A percentile compares a stretch with the other conserved stretches of the same genome.
phyloP scores from a whole-genome alignment of 2,113 vertebrate species.

The Ancistrus triradiatus region DNA sequence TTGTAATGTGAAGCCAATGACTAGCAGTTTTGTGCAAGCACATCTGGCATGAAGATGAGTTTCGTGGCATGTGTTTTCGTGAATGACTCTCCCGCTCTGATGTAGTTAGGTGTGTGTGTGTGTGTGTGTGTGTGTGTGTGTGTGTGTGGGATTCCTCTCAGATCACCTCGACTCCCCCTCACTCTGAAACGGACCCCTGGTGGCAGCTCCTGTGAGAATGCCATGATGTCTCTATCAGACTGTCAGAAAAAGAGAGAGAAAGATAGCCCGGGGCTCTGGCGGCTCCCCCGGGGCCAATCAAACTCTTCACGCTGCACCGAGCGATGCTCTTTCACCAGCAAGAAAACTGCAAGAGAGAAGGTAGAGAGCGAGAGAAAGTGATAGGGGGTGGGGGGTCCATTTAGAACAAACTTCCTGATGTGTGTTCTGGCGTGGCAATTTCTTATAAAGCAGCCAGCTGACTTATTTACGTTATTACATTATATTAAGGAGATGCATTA shows the following conservation, averaged over 20 bases:
- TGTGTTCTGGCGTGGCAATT: conserved; percentile 48
- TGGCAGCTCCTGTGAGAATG: conserved; percentile 74
- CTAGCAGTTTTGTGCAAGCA: conserved; percentile 57
- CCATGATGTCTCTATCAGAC: conserved; percentile 79
- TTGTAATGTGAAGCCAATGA: conserved; percentile 32
- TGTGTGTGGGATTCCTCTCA: conserved; percentile 70
- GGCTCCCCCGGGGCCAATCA: conserved; percentile 76
- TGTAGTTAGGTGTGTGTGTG: conserved; percentile 55
- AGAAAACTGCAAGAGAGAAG: conserved; percentile 55
- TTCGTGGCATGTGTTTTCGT: conserved; percentile 54
- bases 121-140: conserved; percentile 64
- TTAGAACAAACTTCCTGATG: conserved; percentile 58
- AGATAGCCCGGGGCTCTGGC: conserved; percentile 71
- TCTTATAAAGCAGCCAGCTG: conserved; percentile 43
- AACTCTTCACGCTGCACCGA: conserved; percentile 72
- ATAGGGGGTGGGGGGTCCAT: conserved; percentile 45
- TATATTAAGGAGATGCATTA: not conserved
- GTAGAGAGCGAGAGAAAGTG: not conserved
- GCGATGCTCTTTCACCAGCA: conserved; percentile 73
- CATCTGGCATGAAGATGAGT: conserved; percentile 59
- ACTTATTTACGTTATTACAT: conserved; percentile 24
- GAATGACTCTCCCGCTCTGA: conserved; percentile 39
- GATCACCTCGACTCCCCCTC: conserved; percentile 73
- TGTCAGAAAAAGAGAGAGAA: conserved; percentile 64
- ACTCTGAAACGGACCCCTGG: conserved; percentile 75